Conservation (phyloP, 1,140 invertebrate genomes). For the Xylocopa sonorina region DNA sequence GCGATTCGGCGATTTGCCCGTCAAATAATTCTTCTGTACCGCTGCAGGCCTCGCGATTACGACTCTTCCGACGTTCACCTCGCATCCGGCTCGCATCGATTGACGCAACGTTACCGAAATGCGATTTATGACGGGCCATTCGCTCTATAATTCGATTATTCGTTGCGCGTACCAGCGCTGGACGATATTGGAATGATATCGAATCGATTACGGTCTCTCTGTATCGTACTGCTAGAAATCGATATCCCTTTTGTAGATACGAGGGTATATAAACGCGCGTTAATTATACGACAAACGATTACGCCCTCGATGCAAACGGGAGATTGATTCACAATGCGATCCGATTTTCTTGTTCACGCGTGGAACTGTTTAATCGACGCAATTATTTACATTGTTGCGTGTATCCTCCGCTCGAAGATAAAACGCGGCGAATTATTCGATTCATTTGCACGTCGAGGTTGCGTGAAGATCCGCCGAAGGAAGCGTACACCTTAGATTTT, state of each 20-base stretch:
- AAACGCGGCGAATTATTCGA: background rate
- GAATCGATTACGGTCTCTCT: background rate
- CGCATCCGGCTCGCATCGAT: background rate
- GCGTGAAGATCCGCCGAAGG: background rate
- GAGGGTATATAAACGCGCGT: background rate
- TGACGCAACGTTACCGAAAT: background rate
- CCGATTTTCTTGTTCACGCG: background rate
- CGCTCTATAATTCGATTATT: constrained; percentile 10
- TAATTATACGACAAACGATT: background rate
- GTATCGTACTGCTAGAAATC: background rate
- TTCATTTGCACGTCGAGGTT: background rate
- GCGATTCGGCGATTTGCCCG: constrained; percentile 46
- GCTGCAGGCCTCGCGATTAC: constrained; percentile 55
- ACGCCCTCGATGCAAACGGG: background rate
- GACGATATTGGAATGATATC: background rate
- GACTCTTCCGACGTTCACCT: background rate
- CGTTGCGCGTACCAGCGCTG: too few relatives aligned
- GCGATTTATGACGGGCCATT: constrained; percentile 10
- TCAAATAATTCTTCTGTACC: constrained; percentile 58
- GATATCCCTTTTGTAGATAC: background rate
- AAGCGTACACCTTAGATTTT: constrained; percentile 20
- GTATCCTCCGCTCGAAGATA: background rate
- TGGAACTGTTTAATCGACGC: constrained; percentile 3
- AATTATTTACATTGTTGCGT: constrained; percentile 16
- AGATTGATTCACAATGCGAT: background rate